phyloP scores from a whole-genome alignment of 2,797 vertebrate species.

The Arnoldichthys spilopterus region DNA sequence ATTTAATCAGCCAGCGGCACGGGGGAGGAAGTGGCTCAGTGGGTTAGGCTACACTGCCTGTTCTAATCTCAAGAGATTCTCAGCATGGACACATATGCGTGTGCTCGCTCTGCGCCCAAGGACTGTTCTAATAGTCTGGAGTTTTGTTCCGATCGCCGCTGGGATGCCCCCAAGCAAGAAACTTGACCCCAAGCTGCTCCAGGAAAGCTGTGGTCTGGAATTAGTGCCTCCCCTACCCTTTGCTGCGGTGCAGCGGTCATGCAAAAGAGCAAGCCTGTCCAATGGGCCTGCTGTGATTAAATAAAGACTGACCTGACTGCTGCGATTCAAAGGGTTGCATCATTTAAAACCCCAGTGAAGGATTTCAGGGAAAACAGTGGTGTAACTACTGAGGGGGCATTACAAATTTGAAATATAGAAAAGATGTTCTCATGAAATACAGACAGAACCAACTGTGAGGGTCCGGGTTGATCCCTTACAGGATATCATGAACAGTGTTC shows the following conservation, averaged over 20 bases:
- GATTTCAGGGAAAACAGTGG: background rate
- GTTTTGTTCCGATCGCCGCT: background rate
- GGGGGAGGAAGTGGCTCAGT: background rate
- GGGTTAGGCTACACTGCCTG: background rate
- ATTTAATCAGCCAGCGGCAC: slow-evolving; percentile 30
- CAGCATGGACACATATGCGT: background rate
- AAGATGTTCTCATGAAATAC: background rate
- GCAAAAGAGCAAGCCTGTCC: background rate
- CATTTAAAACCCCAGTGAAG: slow-evolving; percentile 6
- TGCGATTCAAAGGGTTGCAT: background rate
- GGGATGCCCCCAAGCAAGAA: slow-evolving; percentile 1
- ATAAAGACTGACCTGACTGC: slow-evolving; percentile 13
- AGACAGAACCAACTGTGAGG: background rate
- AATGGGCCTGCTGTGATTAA: slow-evolving; percentile 15
- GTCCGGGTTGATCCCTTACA: background rate
- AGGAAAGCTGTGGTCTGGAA: background rate
- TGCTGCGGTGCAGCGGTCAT: background rate
- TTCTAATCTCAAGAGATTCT: slow-evolving; percentile 20
- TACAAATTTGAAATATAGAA: too few species aligned
- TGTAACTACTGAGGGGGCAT: background rate
- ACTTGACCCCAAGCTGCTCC: slow-evolving; percentile 1
- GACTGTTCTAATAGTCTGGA: slow-evolving; percentile 19
- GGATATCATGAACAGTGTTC: too few species aligned
- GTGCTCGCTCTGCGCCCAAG: background rate
- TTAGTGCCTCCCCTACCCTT: background rate